These are phyloP conservation scores for Ancistrus triradiatus DNA, from an alignment of 2,113 vertebrate species.

Conservation along the genomic window DNA sequence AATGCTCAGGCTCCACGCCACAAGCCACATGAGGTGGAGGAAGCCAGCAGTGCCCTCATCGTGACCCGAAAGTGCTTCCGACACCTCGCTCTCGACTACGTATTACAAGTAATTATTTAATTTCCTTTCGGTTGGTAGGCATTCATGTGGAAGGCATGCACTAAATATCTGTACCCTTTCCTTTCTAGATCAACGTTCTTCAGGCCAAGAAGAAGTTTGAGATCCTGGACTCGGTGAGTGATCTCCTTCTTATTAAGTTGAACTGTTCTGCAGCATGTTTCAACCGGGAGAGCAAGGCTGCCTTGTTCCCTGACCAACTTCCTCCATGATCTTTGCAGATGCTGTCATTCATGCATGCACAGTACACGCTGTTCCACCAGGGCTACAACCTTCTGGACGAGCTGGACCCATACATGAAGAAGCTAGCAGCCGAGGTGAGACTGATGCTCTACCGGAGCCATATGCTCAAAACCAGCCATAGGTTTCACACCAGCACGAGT, in stretches of 20 bases:
- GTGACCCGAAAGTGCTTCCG: conserved; percentile 90
- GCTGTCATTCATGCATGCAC: conserved; percentile 95
- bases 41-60: conserved; percentile 82
- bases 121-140: too few relatives aligned
- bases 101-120: conserved; percentile 80
- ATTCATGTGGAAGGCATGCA: too few relatives aligned
- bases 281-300: too few relatives aligned
- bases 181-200: conserved; percentile 73
- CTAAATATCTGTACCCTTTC: too few relatives aligned
- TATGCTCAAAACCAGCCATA: too few relatives aligned
- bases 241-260: background rate
- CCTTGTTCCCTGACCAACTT: too few relatives aligned
- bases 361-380: conserved; percentile 94
- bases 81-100: conserved; percentile 92
- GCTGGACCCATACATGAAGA: conserved; percentile 93
- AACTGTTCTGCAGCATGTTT: too few relatives aligned
- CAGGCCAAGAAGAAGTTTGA: conserved; percentile 80
- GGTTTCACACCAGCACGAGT: too few relatives aligned
- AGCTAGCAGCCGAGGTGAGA: conserved; percentile 84
- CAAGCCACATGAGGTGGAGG: conserved; percentile 92
- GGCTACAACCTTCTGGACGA: conserved; percentile 90
- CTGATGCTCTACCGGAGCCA: too few relatives aligned
- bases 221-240: conserved; percentile 72
- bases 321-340: conserved; percentile 80
- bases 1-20: conserved; percentile 91